Conservation (phyloP, 2,797 vertebrate species). For the Pygocentrus nattereri region DNA sequence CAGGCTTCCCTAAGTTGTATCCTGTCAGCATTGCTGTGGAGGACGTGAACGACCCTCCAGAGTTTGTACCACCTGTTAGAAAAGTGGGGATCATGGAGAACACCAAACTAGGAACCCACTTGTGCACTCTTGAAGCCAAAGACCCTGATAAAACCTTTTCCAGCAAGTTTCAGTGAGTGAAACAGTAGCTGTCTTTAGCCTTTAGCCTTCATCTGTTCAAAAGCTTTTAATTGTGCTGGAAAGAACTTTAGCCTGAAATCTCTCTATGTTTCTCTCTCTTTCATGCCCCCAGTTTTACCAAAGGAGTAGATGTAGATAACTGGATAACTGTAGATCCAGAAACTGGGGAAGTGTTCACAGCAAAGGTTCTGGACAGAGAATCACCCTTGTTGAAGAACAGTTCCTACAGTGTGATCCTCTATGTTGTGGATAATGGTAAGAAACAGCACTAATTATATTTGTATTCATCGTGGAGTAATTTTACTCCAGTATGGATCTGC, state of each 20-base stretch:
- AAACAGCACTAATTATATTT: background rate
- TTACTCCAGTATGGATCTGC: too few relatives aligned
- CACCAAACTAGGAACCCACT: slow-evolving; percentile 31
- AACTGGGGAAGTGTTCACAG: slow-evolving; percentile 60
- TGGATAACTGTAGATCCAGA: slow-evolving; percentile 65
- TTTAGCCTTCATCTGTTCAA: background rate
- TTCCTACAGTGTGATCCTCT: slow-evolving; percentile 59
- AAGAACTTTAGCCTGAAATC: too few relatives aligned
- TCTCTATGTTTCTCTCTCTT: background rate
- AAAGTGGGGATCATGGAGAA: slow-evolving; percentile 56
- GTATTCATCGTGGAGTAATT: too few relatives aligned
- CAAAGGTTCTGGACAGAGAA: slow-evolving; percentile 66
- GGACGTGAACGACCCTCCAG: slow-evolving; percentile 66
- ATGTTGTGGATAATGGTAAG: slow-evolving; percentile 69
- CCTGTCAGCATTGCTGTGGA: slow-evolving; percentile 52
- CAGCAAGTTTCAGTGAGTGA: slow-evolving; percentile 56
- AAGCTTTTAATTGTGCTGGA: too few relatives aligned
- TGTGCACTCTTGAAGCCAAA: slow-evolving; percentile 53
- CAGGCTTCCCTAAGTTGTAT: background rate
- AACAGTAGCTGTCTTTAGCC: background rate
- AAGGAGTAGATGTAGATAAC: slow-evolving; percentile 58
- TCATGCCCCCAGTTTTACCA: slow-evolving; percentile 54
- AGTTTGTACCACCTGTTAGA: slow-evolving; percentile 53
- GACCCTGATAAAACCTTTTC: slow-evolving; percentile 53
- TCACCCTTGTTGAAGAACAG: slow-evolving; percentile 56